phyloP scores from a whole-genome alignment of 1,140 invertebrate species.

The Orchestia grillus region DNA sequence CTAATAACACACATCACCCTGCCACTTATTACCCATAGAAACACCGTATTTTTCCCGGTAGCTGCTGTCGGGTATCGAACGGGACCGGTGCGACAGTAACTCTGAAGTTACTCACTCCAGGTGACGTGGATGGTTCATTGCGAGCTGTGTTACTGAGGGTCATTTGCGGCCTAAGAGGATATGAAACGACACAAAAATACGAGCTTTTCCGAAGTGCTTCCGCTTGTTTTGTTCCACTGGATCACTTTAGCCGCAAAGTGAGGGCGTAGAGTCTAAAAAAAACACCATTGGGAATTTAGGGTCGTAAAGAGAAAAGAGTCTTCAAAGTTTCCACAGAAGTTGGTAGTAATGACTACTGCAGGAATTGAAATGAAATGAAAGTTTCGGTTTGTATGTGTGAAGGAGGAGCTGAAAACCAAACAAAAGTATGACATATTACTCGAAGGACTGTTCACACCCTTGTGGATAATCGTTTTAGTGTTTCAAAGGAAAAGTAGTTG shows the following conservation, averaged over 20 bases:
- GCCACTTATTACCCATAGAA: not conserved
- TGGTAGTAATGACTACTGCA: not conserved
- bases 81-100: not conserved
- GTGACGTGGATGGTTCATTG: not conserved
- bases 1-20: not conserved
- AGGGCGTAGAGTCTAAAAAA: not conserved
- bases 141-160: conserved; percentile 5
- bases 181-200: not conserved
- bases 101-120: not conserved
- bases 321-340: not conserved
- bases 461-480: not conserved
- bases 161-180: conserved; percentile 6
- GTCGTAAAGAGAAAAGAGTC: not conserved
- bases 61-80: not conserved
- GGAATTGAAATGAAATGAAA: conserved; percentile 1
- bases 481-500: not conserved
- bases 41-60: not conserved
- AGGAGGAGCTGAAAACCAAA: not conserved
- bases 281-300: not conserved
- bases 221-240: not conserved
- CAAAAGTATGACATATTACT: not conserved
- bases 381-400: not conserved
- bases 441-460: not conserved
- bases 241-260: conserved; percentile 7
- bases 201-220: not conserved